phyloP scores from a whole-genome alignment of 2,113 vertebrate species.

The Charadrius vociferus region DNA sequence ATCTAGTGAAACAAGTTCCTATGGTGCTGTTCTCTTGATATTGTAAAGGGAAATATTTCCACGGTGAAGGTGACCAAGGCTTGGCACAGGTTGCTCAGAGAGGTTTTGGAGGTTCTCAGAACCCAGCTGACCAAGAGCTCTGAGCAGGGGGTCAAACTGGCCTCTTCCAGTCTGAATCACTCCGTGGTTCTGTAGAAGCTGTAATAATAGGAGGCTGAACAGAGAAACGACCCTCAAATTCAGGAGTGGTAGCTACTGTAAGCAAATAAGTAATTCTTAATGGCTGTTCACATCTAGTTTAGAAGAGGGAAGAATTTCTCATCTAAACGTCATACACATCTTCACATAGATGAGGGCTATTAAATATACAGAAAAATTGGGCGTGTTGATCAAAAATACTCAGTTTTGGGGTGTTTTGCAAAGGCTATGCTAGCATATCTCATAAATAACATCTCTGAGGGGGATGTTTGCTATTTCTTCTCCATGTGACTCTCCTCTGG shows the following conservation, averaged over 20 bases:
- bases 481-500: background rate
- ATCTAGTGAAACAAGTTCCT: background rate
- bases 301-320: background rate
- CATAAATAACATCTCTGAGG: background rate
- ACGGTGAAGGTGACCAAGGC: background rate
- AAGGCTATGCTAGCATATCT: background rate
- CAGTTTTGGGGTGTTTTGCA: background rate
- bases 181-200: background rate
- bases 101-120: background rate
- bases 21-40: background rate
- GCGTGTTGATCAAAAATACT: background rate
- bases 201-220: background rate
- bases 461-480: background rate
- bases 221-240: background rate
- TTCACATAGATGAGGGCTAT: background rate
- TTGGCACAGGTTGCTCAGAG: background rate
- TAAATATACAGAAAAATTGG: background rate
- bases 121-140: background rate
- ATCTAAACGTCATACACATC: background rate
- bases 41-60: background rate
- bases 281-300: background rate
- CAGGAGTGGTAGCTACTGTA: background rate
- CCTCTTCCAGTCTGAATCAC: background rate
- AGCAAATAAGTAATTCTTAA: background rate
- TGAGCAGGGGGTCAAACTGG: background rate